Percentiles rank a stretch among this genome's conserved stretches.
Conservation (phyloP, 1,140 invertebrate genomes). For the Drosophila eugracilis region DNA sequence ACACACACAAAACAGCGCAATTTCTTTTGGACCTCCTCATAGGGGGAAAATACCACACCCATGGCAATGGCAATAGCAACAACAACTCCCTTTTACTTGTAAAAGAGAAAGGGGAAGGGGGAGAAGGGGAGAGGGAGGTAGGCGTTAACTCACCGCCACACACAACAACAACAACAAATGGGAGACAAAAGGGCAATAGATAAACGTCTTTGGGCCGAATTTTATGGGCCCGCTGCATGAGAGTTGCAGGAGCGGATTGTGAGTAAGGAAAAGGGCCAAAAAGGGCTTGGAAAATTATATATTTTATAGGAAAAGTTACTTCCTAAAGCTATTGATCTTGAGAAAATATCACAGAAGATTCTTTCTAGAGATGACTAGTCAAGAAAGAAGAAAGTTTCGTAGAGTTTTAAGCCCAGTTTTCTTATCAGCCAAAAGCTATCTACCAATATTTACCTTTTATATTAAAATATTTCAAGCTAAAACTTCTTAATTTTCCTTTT, state of each 20-base stretch:
- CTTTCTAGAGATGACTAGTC: too few relatives aligned
- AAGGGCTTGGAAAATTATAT: background rate
- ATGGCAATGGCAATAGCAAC: constrained; percentile 1
- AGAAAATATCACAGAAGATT: too few relatives aligned
- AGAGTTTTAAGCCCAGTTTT: too few relatives aligned
- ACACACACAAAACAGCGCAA: constrained; percentile 54
- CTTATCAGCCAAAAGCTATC: too few relatives aligned
- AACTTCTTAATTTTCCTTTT: background rate
- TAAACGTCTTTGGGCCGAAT: constrained; percentile 63
- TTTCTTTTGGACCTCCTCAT: constrained; percentile 39
- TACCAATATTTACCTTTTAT: too few relatives aligned
- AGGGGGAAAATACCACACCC: constrained; percentile 8
- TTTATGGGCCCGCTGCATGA: constrained; percentile 58
- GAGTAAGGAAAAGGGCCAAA: background rate
- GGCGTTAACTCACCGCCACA: constrained; percentile 15
- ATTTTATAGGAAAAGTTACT: background rate
- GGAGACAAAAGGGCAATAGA: constrained; percentile 54
- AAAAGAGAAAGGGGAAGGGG: too few relatives aligned
- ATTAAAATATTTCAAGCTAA: too few relatives aligned
- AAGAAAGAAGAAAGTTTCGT: too few relatives aligned
- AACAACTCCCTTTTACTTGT: constrained; percentile 24
- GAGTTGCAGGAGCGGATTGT: constrained; percentile 48
- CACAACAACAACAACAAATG: constrained; percentile 10
- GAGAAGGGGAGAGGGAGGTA: too few relatives aligned
- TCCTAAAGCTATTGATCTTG: too few relatives aligned